These are phyloP conservation scores for Craterocephalus amniculus DNA, from an alignment of 2,797 vertebrate species.

Conservation along the genomic window DNA sequence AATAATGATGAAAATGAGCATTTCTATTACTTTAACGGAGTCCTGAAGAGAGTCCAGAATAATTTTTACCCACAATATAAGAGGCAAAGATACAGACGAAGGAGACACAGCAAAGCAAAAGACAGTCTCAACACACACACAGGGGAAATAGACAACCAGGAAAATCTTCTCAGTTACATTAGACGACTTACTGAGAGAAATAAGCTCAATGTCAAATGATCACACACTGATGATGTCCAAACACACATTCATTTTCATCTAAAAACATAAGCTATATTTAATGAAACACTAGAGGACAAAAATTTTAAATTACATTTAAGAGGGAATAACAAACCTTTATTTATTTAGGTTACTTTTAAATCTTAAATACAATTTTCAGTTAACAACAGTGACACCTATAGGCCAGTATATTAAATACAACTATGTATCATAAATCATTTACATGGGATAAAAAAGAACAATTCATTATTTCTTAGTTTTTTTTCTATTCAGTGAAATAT, in stretches of 20 bases:
- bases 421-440: background rate
- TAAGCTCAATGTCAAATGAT: background rate
- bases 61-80: background rate
- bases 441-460: background rate
- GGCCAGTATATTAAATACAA: slow-evolving; percentile 1
- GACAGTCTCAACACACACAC: background rate
- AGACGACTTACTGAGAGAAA: slow-evolving; percentile 17
- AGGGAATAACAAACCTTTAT: background rate
- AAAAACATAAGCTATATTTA: background rate
- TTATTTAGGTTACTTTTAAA: background rate
- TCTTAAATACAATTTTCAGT: background rate
- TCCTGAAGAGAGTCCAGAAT: slow-evolving; percentile 39
- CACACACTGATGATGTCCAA: background rate
- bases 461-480: background rate
- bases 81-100: background rate
- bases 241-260: too few relatives aligned
- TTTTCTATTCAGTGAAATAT: background rate
- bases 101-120: background rate
- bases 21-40: slow-evolving; percentile 65
- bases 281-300: background rate
- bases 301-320: background rate
- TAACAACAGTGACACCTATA: background rate
- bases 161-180: slow-evolving; percentile 31
- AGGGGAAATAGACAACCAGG: background rate
- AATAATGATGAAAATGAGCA: slow-evolving; percentile 28